These are phyloP conservation scores for Gastrophysa polygoni DNA, from an alignment of 2,888 invertebrate species.

Conservation along the genomic window DNA sequence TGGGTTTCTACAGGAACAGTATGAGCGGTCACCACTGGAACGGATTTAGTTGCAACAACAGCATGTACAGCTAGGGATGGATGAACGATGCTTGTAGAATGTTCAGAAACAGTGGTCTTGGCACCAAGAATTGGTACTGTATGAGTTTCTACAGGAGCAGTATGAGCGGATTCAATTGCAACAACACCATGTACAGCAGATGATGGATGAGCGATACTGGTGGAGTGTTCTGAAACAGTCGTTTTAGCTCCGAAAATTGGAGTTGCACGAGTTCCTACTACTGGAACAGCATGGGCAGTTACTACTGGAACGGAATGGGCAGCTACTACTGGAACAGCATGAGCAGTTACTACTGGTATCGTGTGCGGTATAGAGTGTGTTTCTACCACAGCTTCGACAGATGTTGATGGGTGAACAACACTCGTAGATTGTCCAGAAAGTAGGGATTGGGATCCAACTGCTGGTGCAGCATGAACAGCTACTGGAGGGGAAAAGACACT, in stretches of 20 bases:
- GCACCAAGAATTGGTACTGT: constrained; percentile 1
- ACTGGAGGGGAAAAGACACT: neutral
- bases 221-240: constrained; percentile 3
- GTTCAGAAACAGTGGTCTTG: constrained; percentile 10
- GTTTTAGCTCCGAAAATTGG: constrained; percentile 6
- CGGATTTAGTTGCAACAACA: neutral
- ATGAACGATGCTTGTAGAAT: constrained; percentile 12
- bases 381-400: too few species aligned
- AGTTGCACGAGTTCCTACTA: neutral
- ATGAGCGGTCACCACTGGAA: neutral
- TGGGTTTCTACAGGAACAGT: neutral
- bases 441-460: too few species aligned
- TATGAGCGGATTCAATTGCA: constrained; percentile 2
- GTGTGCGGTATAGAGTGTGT: constrained; percentile 2
- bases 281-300: constrained; percentile 3
- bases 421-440: too few species aligned
- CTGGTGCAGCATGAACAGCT: neutral
- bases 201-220: neutral
- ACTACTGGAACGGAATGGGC: neutral
- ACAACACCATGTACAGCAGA: neutral
- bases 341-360: constrained; percentile 1
- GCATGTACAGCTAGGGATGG: constrained; percentile 1
- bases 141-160: constrained; percentile 5
- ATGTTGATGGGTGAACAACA: too few species aligned
- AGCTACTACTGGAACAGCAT: neutral